A percentile compares a stretch with the other conserved stretches of the same genome.
phyloP scores from a whole-genome alignment of 2,797 vertebrate species.

The Girardinus metallicus region DNA sequence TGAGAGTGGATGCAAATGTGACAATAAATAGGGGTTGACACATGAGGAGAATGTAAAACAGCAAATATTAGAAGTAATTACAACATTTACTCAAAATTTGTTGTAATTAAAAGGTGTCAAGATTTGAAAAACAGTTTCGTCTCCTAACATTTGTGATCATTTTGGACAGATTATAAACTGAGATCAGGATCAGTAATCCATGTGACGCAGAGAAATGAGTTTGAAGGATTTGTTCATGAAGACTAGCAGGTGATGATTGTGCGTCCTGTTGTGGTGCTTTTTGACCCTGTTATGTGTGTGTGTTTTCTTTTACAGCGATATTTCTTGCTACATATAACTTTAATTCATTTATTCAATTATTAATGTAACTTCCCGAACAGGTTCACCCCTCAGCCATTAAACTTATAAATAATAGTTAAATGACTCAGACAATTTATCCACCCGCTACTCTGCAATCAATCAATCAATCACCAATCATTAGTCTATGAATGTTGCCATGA shows the following conservation, averaged over 20 bases:
- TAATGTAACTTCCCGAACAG: background rate
- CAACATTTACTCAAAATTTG: background rate
- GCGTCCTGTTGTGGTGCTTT: background rate
- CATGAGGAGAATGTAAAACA: background rate
- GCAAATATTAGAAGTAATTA: background rate
- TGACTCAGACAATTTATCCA: background rate
- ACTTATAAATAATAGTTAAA: too few relatives aligned
- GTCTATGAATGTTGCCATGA: background rate
- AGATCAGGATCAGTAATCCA: background rate
- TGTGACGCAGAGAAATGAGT: background rate
- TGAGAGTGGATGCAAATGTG: conserved; percentile 15
- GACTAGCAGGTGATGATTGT: background rate
- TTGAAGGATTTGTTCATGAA: conserved; percentile 3
- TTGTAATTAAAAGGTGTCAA: background rate
- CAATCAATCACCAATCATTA: too few relatives aligned
- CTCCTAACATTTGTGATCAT: background rate
- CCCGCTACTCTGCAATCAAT: background rate
- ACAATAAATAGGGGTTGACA: background rate
- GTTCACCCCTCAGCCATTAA: too few relatives aligned
- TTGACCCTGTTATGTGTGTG: background rate
- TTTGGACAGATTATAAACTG: background rate
- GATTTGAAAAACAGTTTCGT: background rate
- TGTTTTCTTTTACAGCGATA: background rate
- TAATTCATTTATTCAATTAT: background rate
- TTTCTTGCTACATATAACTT: background rate